These are phyloP conservation scores for Takifugu rubripes DNA, from an alignment of 2,797 vertebrate species.

Conservation along the genomic window DNA sequence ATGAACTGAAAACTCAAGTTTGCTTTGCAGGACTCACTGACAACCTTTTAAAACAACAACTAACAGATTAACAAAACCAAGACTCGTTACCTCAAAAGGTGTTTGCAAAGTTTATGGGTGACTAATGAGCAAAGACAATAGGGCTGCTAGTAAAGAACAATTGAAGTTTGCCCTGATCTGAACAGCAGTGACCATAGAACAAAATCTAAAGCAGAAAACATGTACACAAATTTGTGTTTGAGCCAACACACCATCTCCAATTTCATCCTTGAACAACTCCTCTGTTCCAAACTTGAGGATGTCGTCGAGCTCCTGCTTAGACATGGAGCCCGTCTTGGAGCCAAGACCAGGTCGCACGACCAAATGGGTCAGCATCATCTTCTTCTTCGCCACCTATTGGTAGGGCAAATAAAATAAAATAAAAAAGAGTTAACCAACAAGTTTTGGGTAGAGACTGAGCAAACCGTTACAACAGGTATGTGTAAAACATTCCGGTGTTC, in stretches of 20 bases:
- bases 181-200: too few relatives aligned
- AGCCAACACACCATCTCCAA: slow-evolving; percentile 81
- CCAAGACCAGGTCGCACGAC: slow-evolving; percentile 95
- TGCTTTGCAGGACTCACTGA: too few relatives aligned
- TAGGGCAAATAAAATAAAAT: slow-evolving; percentile 13
- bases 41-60: too few relatives aligned
- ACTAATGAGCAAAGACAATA: not conserved
- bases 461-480: not conserved
- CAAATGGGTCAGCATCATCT: slow-evolving; percentile 99
- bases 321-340: slow-evolving; percentile 98
- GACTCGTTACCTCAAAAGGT: too few relatives aligned
- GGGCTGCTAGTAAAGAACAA: not conserved
- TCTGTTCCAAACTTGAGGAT: slow-evolving; percentile 99
- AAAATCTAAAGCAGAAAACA: not conserved
- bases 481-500: not conserved
- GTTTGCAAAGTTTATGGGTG: not conserved
- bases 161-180: not conserved
- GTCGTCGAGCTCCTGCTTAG: slow-evolving; percentile 97
- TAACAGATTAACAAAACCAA: too few relatives aligned
- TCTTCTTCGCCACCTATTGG: slow-evolving; percentile 94
- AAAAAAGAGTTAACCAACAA: not conserved
- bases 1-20: too few relatives aligned
- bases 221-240: not conserved
- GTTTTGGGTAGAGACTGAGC: not conserved
- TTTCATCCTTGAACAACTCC: slow-evolving; percentile 93